These are phyloP conservation scores for Rhyacophila brunnea DNA, from an alignment of 1,140 invertebrate genomes.

Conservation along the genomic window DNA sequence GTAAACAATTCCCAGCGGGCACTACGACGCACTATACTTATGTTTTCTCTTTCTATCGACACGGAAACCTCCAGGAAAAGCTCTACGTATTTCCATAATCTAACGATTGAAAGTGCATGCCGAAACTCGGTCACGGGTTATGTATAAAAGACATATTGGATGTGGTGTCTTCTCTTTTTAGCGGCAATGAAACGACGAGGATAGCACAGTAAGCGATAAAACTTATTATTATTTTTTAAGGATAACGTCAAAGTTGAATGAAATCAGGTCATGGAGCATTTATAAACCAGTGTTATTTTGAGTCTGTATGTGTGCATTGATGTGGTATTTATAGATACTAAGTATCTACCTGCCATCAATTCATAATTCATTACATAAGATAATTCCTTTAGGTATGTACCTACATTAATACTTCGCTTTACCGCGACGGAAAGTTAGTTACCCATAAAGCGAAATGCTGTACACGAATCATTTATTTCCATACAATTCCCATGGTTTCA, in stretches of 20 bases:
- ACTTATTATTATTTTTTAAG: not conserved
- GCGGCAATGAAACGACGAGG: not conserved
- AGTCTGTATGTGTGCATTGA: no score
- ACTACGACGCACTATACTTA: not conserved
- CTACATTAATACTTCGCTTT: no score
- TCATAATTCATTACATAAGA: no score
- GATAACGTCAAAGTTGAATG: slow-evolving; percentile 35
- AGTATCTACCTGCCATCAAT: no score
- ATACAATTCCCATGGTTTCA: no score
- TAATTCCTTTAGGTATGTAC: no score
- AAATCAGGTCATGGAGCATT: slow-evolving; percentile 32
- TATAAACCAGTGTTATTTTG: slow-evolving; percentile 11
- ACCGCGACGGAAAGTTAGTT: no score
- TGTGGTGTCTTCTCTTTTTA: not conserved
- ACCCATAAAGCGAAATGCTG: no score
- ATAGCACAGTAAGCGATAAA: no score
- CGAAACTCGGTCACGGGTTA: slow-evolving; percentile 23
- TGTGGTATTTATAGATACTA: no score
- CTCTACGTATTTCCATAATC: not conserved
- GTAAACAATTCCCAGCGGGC: slow-evolving; percentile 2
- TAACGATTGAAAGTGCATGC: not conserved
- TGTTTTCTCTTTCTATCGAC: slow-evolving; percentile 1
- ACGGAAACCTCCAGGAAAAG: not conserved
- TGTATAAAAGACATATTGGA: not conserved
- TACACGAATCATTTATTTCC: no score